A percentile compares a stretch with the other conserved stretches of the same genome.
Evolutionary conservation across 2,113 vertebrate genomes (phyloP).

Genomic region (Orycteropus afer): DNA sequence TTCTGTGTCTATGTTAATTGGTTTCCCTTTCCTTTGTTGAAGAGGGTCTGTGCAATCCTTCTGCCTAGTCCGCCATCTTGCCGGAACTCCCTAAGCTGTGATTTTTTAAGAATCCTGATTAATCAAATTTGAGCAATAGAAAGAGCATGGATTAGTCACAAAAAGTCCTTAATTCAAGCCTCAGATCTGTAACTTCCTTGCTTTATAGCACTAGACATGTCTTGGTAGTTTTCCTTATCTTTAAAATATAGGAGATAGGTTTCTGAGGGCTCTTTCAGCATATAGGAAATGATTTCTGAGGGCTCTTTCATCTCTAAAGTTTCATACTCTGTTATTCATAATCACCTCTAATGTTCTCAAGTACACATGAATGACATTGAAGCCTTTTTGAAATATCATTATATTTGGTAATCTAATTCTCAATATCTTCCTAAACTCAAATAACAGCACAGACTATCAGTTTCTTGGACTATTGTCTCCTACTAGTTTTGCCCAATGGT

Average conservation of each 20-base stretch:
- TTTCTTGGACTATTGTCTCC: constrained; percentile 28
- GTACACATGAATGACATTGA: neutral
- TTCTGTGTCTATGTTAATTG: no score
- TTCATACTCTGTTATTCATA: neutral
- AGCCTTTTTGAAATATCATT: constrained; percentile 22
- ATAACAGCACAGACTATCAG: neutral
- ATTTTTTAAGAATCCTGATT: neutral
- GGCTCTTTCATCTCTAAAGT: neutral
- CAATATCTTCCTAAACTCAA: neutral
- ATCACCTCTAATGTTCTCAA: neutral
- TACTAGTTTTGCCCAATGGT: neutral
- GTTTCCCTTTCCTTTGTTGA: no score
- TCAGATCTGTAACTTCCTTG: neutral
- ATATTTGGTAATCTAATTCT: constrained; percentile 15
- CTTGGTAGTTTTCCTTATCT: neutral
- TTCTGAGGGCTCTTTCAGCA: neutral
- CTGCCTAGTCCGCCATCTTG: no score
- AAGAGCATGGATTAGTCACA: neutral
- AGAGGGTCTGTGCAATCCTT: no score
- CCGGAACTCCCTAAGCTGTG: neutral
- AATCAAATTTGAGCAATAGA: neutral
- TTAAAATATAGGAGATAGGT: neutral
- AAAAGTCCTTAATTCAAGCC: neutral
- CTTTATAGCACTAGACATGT: neutral
- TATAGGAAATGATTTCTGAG: neutral